A percentile compares a stretch with the other conserved stretches of the same genome.
These are phyloP conservation scores for Cenopis cana DNA, from an alignment of 2,888 invertebrate species.

Conservation along the genomic window DNA sequence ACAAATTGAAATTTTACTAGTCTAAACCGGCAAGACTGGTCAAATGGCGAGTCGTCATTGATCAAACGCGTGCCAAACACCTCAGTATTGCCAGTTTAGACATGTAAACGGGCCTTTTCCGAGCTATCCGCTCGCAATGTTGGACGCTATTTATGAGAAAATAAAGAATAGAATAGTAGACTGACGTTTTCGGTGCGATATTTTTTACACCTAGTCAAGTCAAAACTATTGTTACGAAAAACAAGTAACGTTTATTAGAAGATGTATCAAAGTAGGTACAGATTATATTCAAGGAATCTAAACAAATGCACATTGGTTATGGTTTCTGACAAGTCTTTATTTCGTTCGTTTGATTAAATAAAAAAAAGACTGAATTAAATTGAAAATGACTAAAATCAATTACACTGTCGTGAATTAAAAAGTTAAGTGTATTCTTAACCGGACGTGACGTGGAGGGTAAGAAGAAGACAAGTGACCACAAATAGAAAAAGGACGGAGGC, in stretches of 20 bases:
- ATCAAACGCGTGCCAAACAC: no score
- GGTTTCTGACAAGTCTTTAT: constrained; percentile 57
- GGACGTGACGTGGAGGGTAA: constrained; percentile 13
- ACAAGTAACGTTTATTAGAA: constrained; percentile 28
- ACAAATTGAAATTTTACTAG: no score
- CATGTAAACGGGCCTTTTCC: no score
- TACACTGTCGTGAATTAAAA: constrained; percentile 70
- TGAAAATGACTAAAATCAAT: constrained; percentile 79
- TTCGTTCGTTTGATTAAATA: constrained; percentile 70
- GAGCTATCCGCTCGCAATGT: no score
- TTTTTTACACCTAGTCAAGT: not conserved
- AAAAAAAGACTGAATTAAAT: constrained; percentile 82
- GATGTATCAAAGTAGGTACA: constrained; percentile 27
- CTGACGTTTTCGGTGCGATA: not conserved
- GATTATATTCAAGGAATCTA: constrained; percentile 46
- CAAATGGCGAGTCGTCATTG: no score
- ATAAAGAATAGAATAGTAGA: not conserved
- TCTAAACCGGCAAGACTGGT: no score
- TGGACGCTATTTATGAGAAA: no score
- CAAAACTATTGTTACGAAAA: not conserved
- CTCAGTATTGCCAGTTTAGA: no score
- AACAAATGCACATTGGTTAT: constrained; percentile 62
- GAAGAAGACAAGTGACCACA: not conserved
- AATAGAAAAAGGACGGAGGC: not conserved
- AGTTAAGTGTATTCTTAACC: constrained; percentile 52